Evolutionary conservation across 1,140 invertebrate species (phyloP), one percentile per base, ranked within the genome.

Genomic region (Probaryconus sp.): DNA sequence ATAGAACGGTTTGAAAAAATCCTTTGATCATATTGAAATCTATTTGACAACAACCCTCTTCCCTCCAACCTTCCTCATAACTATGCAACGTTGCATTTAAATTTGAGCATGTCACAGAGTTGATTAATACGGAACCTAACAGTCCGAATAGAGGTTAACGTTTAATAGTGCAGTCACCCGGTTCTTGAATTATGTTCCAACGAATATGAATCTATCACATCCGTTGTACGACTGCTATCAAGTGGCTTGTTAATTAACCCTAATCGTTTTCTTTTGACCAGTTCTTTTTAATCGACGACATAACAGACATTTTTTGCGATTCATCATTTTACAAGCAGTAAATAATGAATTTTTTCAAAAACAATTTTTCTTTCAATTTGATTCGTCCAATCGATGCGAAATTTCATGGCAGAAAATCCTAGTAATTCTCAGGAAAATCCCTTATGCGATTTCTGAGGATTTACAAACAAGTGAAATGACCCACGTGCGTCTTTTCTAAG

Each of bases 141-240:
- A 24, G 21, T 18, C 45, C 38, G 33, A 53, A 65, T 45, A 17
- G 48, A 65, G 50, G 33, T 47, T 53, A 53, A 58, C 64, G 37
- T 51, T 69, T 53, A 58, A 43, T 30, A 48, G 61, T 55, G 35
- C 55, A 47, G 63, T 67, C 65, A 40, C 58, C 58, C 53, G 56
- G 31, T 50, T 63, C 68, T 71, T 71, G 50, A 71, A 24, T 64
- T 64, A 64, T 56, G 35, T 7, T 13, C 47, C 48, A 53, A 61
- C 68, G 48, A 63, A 56, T 63, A 28, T 14, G 50, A 63, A 71
- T 71, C 56, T 58, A 71, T 63, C 24, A 58, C 33, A 63, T 70
- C 67, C 56, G 56, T 50, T 63, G 26, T 4, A 45, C 21, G 13
- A 47, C 5, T 37, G 53, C 37, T 45, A 35, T 37, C 18, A 58